Conservation (phyloP, 2,888 invertebrate genomes). For the Latrodectus hesperus region DNA sequence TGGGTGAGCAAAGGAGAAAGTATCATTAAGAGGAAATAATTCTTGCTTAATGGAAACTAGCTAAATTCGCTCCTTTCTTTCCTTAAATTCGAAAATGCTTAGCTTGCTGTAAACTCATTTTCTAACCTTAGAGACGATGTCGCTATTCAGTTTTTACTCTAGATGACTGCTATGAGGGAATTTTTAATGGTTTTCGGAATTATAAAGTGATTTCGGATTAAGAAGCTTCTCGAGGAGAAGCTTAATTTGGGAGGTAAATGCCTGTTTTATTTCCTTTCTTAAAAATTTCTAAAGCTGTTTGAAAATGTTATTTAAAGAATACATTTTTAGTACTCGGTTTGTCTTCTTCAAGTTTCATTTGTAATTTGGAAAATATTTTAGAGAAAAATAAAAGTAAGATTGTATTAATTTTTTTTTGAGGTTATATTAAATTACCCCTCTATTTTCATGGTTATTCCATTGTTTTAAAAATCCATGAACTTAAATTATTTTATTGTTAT, state of each 20-base stretch:
- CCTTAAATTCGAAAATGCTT: constrained; percentile 50
- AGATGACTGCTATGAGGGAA: constrained; percentile 3
- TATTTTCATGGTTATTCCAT: too few species aligned
- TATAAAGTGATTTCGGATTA: constrained; percentile 33
- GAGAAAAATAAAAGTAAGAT: too few species aligned
- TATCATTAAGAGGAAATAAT: constrained; percentile 53
- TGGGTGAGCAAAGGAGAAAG: constrained; percentile 10
- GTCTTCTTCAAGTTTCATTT: too few species aligned
- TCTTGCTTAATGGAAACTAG: constrained; percentile 53
- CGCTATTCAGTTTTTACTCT: constrained; percentile 19
- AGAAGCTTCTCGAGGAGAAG: not conserved
- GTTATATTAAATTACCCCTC: too few species aligned
- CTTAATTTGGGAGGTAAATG: not conserved
- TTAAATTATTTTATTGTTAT: too few species aligned
- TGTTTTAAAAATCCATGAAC: too few species aligned
- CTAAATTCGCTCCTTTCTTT: constrained; percentile 41
- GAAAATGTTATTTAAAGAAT: too few species aligned
- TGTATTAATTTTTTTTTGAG: too few species aligned
- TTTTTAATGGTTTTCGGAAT: constrained; percentile 22
- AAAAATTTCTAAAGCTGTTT: not conserved
- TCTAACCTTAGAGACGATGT: constrained; percentile 27
- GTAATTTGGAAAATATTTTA: too few species aligned
- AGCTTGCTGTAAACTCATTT: constrained; percentile 34
- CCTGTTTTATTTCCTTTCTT: not conserved
- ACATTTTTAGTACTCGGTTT: too few species aligned